Evolutionary conservation across 1,140 invertebrate genomes (phyloP).

Genomic region (Drosophila kepulauana): DNA sequence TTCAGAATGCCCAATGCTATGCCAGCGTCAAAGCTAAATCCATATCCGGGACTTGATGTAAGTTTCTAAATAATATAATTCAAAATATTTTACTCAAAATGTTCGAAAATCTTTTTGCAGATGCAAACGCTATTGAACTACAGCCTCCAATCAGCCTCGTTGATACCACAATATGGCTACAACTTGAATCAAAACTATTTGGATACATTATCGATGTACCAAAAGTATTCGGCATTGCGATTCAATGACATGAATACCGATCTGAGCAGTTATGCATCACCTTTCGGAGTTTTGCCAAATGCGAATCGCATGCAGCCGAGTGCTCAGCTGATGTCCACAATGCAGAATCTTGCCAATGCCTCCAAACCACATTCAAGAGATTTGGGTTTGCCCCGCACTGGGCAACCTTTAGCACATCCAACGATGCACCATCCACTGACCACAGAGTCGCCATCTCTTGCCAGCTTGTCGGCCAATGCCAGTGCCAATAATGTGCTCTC

Average conservation of each 20-base stretch:
- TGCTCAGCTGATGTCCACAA: slow-evolving; percentile 39
- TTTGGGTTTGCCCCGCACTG: slow-evolving; percentile 16
- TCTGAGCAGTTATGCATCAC: slow-evolving; percentile 23
- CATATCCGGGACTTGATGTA: slow-evolving; percentile 64
- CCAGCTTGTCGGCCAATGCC: slow-evolving; percentile 7
- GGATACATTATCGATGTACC: slow-evolving; percentile 54
- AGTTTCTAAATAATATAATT: slow-evolving; percentile 24
- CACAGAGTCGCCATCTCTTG: slow-evolving; percentile 15
- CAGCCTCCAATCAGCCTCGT: slow-evolving; percentile 46
- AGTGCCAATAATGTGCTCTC: slow-evolving; percentile 36
- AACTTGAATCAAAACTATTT: slow-evolving; percentile 55
- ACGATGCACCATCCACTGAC: slow-evolving; percentile 28
- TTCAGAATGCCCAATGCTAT: slow-evolving; percentile 44
- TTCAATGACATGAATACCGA: slow-evolving; percentile 48
- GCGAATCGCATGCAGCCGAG: slow-evolving; percentile 28
- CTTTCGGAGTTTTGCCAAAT: slow-evolving; percentile 14
- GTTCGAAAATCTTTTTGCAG: slow-evolving; percentile 35
- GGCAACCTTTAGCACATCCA: slow-evolving; percentile 8
- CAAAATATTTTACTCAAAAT: background rate
- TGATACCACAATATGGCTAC: slow-evolving; percentile 51
- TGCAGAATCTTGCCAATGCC: slow-evolving; percentile 22
- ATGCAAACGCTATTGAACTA: slow-evolving; percentile 64
- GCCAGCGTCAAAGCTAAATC: slow-evolving; percentile 35
- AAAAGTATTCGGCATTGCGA: slow-evolving; percentile 46
- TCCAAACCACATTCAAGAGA: slow-evolving; percentile 26